Evolutionary conservation across 64 coral and sea anemone species (phyloP).

Genomic region (Anthopleura sola): DNA sequence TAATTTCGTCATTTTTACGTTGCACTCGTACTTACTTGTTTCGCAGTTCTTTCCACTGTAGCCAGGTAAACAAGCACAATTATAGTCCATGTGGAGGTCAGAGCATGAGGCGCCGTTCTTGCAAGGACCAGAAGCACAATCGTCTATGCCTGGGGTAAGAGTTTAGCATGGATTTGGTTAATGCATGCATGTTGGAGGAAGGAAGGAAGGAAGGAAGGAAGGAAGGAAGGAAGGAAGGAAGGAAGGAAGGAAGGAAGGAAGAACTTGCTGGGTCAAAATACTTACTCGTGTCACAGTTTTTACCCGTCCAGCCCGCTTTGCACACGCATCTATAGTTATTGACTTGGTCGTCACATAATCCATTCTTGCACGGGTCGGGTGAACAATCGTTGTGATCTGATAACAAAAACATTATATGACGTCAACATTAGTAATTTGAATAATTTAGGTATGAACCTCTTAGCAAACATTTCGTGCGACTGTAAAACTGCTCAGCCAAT

Average conservation of each 20-base stretch:
- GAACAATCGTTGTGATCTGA: neutral
- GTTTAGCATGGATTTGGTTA: no score
- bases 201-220: neutral
- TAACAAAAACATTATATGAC: neutral
- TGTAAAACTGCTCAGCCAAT: no score
- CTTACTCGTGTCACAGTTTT: slow-evolving; percentile 15
- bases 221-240: neutral
- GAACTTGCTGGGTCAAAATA: neutral
- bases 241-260: neutral
- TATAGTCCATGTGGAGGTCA: neutral
- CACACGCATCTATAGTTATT: slow-evolving; percentile 4
- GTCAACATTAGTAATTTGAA: neutral
- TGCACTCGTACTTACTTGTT: neutral
- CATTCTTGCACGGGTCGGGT: neutral
- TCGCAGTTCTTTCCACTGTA: neutral
- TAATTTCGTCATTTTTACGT: no score
- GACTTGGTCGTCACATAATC: neutral
- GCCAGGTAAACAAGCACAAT: neutral
- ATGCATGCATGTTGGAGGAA: no score
- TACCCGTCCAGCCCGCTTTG: neutral
- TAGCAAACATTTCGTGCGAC: no score
- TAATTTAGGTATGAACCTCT: no score
- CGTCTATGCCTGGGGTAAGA: neutral
- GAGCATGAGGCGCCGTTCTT: neutral
- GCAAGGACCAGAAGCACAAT: neutral